Evolutionary conservation across 2,888 invertebrate genomes (phyloP).

Genomic region (Selenia dentaria): DNA sequence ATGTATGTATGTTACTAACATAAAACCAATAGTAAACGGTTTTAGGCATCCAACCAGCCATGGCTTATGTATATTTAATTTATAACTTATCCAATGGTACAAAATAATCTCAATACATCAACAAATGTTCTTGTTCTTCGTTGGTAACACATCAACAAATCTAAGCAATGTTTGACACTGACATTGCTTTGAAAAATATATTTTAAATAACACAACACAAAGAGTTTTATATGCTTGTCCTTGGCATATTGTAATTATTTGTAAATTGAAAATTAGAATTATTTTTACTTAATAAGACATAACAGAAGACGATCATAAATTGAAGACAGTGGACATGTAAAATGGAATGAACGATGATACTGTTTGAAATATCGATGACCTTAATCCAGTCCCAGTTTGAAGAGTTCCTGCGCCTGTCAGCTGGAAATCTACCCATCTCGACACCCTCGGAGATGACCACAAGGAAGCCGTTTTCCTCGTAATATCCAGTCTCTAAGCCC

Average conservation of each 20-base stretch:
- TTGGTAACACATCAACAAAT: conserved; percentile 10
- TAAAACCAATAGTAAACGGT: conserved; percentile 50
- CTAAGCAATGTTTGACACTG: conserved; percentile 22
- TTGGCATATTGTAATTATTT: conserved; percentile 27
- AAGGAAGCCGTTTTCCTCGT: conserved; percentile 84
- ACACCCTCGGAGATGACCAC: conserved; percentile 86
- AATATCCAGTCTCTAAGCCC: conserved; percentile 86
- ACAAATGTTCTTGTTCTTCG: too few species aligned
- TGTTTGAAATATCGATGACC: conserved; percentile 81
- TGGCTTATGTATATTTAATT: conserved; percentile 28
- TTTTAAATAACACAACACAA: conserved; percentile 17
- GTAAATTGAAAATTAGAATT: conserved; percentile 18
- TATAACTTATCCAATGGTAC: conserved; percentile 7
- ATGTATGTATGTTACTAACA: conserved; percentile 45
- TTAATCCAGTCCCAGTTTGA: conserved; percentile 88
- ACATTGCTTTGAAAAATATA: conserved; percentile 12
- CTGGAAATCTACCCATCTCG: conserved; percentile 86
- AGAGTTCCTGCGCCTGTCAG: conserved; percentile 84
- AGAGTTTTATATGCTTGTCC: conserved; percentile 31
- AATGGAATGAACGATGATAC: conserved; percentile 66
- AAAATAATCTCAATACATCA: too few species aligned
- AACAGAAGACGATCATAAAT: conserved; percentile 27
- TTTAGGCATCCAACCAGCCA: conserved; percentile 61
- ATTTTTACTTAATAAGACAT: too few species aligned
- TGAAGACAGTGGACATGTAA: conserved; percentile 53